Conservation (phyloP, 1,140 invertebrate species). For the Semibalanus balanoides region DNA sequence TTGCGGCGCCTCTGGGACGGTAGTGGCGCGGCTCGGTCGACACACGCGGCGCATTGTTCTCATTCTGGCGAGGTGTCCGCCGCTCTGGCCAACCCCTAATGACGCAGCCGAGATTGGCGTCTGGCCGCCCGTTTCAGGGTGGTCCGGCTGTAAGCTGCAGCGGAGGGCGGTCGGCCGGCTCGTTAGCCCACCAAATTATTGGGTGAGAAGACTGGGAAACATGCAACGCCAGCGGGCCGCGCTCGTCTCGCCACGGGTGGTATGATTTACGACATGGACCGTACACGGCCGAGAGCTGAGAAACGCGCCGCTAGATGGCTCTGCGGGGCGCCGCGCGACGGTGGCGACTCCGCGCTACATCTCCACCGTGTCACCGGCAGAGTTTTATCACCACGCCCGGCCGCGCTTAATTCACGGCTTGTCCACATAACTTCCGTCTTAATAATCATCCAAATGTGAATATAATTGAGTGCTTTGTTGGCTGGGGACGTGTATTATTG, state of each 20-base stretch:
- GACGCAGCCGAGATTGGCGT: neutral
- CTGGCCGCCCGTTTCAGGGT: neutral
- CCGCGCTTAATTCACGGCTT: neutral
- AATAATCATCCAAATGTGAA: slow-evolving; percentile 1
- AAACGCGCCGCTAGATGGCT: neutral
- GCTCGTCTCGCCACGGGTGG: neutral
- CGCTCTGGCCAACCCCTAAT: neutral
- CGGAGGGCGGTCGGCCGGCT: neutral
- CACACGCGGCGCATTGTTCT: neutral
- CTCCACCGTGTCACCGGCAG: neutral
- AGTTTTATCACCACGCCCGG: neutral
- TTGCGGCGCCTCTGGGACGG: too few relatives aligned
- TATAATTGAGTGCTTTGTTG: neutral
- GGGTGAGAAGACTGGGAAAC: slow-evolving; percentile 1
- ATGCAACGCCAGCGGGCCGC: neutral
- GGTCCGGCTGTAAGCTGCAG: neutral
- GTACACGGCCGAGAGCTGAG: neutral
- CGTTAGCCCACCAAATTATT: neutral
- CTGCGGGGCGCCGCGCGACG: too few relatives aligned
- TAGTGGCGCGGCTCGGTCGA: neutral
- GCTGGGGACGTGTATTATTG: neutral
- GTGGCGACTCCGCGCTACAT: neutral
- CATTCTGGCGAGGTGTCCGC: neutral
- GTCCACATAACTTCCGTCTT: neutral
- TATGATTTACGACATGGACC: neutral